Evolutionary conservation across 2,113 vertebrate genomes (phyloP), one percentile per base, ranked within the genome.

Genomic region (Shinisaurus crocodilurus): DNA sequence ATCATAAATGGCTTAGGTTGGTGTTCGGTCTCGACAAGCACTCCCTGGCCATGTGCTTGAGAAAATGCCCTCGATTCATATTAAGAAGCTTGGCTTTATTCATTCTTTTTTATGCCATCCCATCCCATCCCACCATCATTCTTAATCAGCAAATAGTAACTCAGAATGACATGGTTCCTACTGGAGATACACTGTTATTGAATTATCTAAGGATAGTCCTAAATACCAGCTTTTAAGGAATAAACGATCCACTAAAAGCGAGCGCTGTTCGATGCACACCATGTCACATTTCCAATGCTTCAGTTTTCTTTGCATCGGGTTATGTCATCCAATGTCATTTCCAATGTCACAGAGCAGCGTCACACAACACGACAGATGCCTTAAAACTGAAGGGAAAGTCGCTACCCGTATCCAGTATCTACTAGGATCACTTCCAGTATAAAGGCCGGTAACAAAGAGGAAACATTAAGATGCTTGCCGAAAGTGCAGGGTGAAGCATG

Each of bases 141-240:
- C 91, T 89, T 96, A 94, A 86, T 76, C 88, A 87, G 92, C 91
- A 91, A 95, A 91, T 88, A 84, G 88, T 95, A 97, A 98, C 96
- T 96, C 93, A 50, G 87, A 75, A 89, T 97, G 97, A 96, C 97
- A 95, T 93, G 89, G 3, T 82, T 86, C 88, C 92, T 93, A 81
- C 89, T 85, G 85, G 92, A 92, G 90, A 96, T 0, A 0, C 84
- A 92, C 82, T 95, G 92, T 95, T 94, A 94, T 93, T 95, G 94
- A 97, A 96, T 96, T 97, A 97, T 94, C 96, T 88, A 92, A 96
- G 96, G 95, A 95, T 88, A 92, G 92, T 92, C 92, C 94, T 97
- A 97, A 97, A 96, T 94, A 95, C 95, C 90, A 91, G 91, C 93
- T 95, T 97, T 96, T 96, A 96, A 93, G 92, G 94, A 93, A 95